Base-by-base conservation (phyloP, 2,797 vertebrate genomes). In the Xerus rutilus region DNA sequence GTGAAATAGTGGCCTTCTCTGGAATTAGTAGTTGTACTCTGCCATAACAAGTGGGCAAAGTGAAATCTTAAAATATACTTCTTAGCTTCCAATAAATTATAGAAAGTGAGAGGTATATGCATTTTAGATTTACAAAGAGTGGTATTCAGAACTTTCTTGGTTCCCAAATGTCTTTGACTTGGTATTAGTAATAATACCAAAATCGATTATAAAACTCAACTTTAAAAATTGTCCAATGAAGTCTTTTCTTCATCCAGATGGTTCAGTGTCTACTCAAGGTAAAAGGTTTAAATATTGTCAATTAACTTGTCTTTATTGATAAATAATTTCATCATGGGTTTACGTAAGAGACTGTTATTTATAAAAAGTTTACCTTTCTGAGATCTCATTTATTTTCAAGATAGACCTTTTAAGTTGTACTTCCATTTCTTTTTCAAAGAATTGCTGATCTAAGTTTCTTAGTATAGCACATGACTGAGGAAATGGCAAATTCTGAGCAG, bases 111-210 rank as follows among this genome's bases (percentile, higher is more conserved):
- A 92, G 28, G 5, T 23, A 3, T 4, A 3, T 49, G 2, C 45
- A 74, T 86, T 89, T 93, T 15, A 91, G 9, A 87, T 79, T 84
- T 93, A 86, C 0, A 83, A 88, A 45, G 70, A 76, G 87, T 87
- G 1, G 15, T 59, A 23, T 17, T 39, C 3, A 45, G 17, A 64
- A 81, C 12, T 79, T 47, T 67, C 59, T 21, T 90, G 35, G 1
- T 64, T 84, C 8, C 2, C 21, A 65, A 47, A 17, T 7, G 79
- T 35, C 45, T 84, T 43, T 32, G 21, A 84, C 91, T 74, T 91
- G 9, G 17, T 72, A 39, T 49, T 30, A 94, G 10, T 49, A 86
- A 79, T 74, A 73, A 83, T 76, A 70, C 3, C 10, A 39, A 4
- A 43, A 14, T 20, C 83, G 13, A 69, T 85, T 54, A 67, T 59